A percentile compares a stretch with the other conserved stretches of the same genome.
phyloP scores from a whole-genome alignment of 2,113 vertebrate species.

The Oryzias melastigma region DNA sequence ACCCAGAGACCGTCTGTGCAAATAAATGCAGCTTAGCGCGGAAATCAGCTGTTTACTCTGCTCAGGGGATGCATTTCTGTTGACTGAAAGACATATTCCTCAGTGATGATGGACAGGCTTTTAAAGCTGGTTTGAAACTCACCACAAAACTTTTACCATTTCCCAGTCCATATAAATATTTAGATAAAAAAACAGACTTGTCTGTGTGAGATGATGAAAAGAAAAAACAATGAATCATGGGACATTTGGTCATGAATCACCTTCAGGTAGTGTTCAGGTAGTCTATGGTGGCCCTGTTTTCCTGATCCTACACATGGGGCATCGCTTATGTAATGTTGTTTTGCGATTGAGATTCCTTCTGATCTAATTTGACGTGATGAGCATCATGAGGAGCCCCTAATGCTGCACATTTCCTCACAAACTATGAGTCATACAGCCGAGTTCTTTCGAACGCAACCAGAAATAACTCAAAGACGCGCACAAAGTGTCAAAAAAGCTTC shows the following conservation, averaged over 20 bases:
- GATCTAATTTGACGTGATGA: slow-evolving; percentile 74
- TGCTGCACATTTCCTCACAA: slow-evolving; percentile 58
- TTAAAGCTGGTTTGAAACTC: too few relatives aligned
- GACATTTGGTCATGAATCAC: slow-evolving; percentile 60
- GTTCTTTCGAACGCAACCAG: slow-evolving; percentile 2
- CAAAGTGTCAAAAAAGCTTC: slow-evolving; percentile 18
- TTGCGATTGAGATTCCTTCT: slow-evolving; percentile 44
- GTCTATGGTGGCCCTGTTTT: background rate
- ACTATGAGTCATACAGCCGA: slow-evolving; percentile 22
- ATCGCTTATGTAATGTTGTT: slow-evolving; percentile 55
- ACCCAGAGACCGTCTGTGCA: slow-evolving; percentile 45
- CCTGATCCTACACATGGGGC: background rate
- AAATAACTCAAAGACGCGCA: slow-evolving; percentile 11
- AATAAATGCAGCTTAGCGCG: slow-evolving; percentile 37
- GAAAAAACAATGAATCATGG: slow-evolving; percentile 35
- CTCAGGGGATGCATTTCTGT: slow-evolving; percentile 26
- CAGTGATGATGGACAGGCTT: background rate
- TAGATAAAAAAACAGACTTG: too few relatives aligned
- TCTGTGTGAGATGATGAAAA: too few relatives aligned
- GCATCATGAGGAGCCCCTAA: slow-evolving; percentile 67
- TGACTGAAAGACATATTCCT: slow-evolving; percentile 15
- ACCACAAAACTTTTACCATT: too few relatives aligned
- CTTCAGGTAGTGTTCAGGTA: slow-evolving; percentile 22
- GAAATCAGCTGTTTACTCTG: slow-evolving; percentile 36
- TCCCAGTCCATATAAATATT: too few relatives aligned